Conservation (phyloP, 2,113 vertebrate genomes). For the Zosterops hypoxanthus region DNA sequence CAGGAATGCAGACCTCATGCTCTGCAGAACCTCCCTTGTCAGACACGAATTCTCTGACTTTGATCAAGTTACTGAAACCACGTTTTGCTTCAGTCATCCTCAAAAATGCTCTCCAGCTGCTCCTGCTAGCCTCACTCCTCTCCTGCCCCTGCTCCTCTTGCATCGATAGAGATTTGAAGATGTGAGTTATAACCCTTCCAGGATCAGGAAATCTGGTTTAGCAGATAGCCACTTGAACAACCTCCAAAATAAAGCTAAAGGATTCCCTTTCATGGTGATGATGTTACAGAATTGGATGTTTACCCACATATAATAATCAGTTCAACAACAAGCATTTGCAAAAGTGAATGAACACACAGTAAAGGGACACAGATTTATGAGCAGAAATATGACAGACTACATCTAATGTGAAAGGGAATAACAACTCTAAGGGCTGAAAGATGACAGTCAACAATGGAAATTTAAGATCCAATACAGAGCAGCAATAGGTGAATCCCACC, state of each 20-base stretch:
- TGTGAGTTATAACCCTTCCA: neutral
- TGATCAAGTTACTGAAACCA: neutral
- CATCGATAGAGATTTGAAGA: neutral
- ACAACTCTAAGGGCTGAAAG: neutral
- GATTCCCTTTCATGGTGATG: neutral
- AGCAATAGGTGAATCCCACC: neutral
- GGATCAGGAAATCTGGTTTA: neutral
- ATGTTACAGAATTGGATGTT: neutral
- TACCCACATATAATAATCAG: neutral
- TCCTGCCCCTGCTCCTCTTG: neutral
- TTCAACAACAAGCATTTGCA: neutral
- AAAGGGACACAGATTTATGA: neutral
- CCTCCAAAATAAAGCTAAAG: neutral
- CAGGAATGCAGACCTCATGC: neutral
- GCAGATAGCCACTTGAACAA: neutral
- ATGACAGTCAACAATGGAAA: neutral
- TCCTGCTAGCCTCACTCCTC: neutral
- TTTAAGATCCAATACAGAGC: neutral
- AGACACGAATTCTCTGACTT: neutral
- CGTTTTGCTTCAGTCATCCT: neutral
- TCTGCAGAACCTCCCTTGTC: neutral
- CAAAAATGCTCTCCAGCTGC: neutral
- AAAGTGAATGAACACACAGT: neutral
- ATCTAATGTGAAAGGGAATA: neutral
- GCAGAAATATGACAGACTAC: neutral